phyloP scores from a whole-genome alignment of 2,797 vertebrate species.

The Apodemus agrarius region DNA sequence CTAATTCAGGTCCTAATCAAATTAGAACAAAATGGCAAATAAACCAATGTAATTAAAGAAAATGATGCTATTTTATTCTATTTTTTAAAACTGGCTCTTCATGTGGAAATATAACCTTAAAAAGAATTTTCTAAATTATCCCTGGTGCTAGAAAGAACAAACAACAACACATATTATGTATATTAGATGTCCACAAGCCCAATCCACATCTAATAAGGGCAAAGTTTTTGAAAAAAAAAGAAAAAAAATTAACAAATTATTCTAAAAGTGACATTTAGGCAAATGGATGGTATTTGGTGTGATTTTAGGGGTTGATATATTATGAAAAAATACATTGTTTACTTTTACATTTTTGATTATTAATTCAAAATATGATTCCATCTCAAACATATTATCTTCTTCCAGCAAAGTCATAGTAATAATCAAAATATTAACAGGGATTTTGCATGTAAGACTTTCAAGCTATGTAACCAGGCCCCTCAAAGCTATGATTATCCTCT shows the following conservation, averaged over 20 bases:
- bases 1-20: slow-evolving; percentile 83
- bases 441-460: background rate
- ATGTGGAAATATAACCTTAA: slow-evolving; percentile 84
- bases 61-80: slow-evolving; percentile 60
- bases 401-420: background rate
- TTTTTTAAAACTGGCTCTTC: slow-evolving; percentile 76
- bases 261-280: background rate
- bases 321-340: background rate
- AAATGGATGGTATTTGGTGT: background rate
- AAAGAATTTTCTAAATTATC: slow-evolving; percentile 82
- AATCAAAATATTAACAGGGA: background rate
- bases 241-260: background rate
- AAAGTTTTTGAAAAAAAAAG: background rate
- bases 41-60: slow-evolving; percentile 83
- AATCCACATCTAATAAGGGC: slow-evolving; percentile 18
- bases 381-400: background rate
- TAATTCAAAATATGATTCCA: background rate
- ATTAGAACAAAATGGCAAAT: slow-evolving; percentile 84
- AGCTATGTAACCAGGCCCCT: background rate
- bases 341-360: background rate
- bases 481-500: background rate
- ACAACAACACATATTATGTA: background rate
- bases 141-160: slow-evolving; percentile 69
- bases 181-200: slow-evolving; percentile 40
- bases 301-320: background rate